Evolutionary conservation across 2,113 vertebrate genomes (phyloP).

Genomic region (Neogobius melanostomus): DNA sequence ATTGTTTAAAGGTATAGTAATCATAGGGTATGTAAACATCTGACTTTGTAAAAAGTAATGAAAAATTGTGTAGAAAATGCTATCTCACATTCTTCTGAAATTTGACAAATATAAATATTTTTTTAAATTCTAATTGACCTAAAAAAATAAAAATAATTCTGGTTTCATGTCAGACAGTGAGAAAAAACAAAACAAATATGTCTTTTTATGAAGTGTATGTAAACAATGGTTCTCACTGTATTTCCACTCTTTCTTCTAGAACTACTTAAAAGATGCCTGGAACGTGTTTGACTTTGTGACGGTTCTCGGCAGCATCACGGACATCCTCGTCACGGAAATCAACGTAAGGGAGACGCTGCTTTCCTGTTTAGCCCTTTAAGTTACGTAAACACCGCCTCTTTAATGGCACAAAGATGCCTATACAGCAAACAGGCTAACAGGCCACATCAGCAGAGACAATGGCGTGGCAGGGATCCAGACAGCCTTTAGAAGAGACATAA

Average conservation of each 20-base stretch:
- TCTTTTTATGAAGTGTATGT: not conserved
- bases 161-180: too few species aligned
- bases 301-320: conserved; percentile 97
- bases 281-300: conserved; percentile 98
- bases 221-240: too few species aligned
- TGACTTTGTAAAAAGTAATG: too few species aligned
- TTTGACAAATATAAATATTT: too few species aligned
- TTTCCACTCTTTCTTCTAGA: conserved; percentile 67
- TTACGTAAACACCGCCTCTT: not conserved
- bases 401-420: not conserved
- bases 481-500: not conserved
- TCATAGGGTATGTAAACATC: too few species aligned
- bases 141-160: too few species aligned
- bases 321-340: conserved; percentile 98
- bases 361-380: not conserved
- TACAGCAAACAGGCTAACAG: conserved; percentile 11
- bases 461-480: conserved; percentile 4
- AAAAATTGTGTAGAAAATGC: too few species aligned
- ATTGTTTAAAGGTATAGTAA: too few species aligned
- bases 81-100: too few species aligned
- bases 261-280: conserved; percentile 97
- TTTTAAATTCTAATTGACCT: too few species aligned
- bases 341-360: conserved; percentile 81
- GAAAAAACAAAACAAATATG: not conserved
- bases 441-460: conserved; percentile 19